phyloP scores from a whole-genome alignment of 2,797 vertebrate genomes.

The Rhabdophis nuchalis region DNA sequence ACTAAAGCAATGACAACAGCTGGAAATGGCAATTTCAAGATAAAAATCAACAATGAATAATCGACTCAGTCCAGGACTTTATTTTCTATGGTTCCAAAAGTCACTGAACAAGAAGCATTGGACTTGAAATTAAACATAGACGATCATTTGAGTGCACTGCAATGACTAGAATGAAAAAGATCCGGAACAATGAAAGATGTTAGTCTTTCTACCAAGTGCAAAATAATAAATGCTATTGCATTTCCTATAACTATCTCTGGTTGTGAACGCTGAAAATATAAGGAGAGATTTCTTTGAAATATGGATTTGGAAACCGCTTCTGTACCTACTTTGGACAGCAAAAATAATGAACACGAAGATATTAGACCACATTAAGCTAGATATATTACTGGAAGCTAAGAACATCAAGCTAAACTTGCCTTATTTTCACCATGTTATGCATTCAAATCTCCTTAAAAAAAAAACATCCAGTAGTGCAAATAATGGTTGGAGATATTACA shows the following conservation, averaged over 20 bases:
- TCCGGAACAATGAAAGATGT: neutral
- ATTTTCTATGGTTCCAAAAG: neutral
- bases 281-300: neutral
- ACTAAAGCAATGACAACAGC: neutral
- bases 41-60: neutral
- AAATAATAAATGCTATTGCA: neutral
- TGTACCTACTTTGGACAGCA: neutral
- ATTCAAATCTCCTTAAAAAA: neutral
- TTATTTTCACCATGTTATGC: neutral
- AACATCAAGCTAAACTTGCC: neutral
- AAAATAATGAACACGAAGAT: neutral
- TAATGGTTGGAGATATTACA: neutral
- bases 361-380: neutral
- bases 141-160: neutral
- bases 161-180: neutral
- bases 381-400: neutral
- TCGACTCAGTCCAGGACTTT: neutral
- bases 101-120: neutral
- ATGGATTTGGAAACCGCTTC: neutral
- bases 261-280: neutral
- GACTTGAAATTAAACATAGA: neutral
- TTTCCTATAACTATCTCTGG: neutral
- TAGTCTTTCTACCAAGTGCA: neutral
- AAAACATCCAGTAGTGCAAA: neutral
- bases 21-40: neutral